Evolutionary conservation across 2,113 vertebrate species (phyloP).

Genomic region (Orcinus orca): DNA sequence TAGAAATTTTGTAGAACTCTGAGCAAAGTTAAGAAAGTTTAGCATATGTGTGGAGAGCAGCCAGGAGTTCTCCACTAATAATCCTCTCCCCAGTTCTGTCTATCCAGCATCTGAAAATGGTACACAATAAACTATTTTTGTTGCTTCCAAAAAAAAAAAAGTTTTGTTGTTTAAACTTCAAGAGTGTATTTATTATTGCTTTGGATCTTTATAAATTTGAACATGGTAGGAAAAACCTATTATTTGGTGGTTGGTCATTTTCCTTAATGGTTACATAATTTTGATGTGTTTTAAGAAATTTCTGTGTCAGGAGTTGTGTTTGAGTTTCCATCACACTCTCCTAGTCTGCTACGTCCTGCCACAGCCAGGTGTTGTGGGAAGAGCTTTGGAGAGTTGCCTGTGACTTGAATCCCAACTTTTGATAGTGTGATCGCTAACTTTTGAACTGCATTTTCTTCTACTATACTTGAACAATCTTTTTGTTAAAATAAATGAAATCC

Average conservation of each 20-base stretch:
- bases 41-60: background rate
- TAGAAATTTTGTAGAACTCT: background rate
- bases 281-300: background rate
- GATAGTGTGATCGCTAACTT: background rate
- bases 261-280: background rate
- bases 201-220: background rate
- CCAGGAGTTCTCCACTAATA: background rate
- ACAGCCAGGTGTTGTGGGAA: background rate
- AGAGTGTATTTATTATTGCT: background rate
- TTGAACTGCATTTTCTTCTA: background rate
- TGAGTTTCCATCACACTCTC: background rate
- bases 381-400: background rate
- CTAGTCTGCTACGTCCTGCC: background rate
- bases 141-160: background rate
- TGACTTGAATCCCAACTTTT: background rate
- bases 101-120: background rate
- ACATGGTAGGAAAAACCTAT: background rate
- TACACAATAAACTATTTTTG: background rate
- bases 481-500: background rate
- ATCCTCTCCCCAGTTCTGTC: background rate
- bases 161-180: background rate
- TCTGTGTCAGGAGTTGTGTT: background rate
- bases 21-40: background rate
- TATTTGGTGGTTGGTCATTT: background rate
- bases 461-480: background rate